Evolutionary conservation across 2,888 invertebrate genomes (phyloP).

Genomic region (Tanypteryx hageni): DNA sequence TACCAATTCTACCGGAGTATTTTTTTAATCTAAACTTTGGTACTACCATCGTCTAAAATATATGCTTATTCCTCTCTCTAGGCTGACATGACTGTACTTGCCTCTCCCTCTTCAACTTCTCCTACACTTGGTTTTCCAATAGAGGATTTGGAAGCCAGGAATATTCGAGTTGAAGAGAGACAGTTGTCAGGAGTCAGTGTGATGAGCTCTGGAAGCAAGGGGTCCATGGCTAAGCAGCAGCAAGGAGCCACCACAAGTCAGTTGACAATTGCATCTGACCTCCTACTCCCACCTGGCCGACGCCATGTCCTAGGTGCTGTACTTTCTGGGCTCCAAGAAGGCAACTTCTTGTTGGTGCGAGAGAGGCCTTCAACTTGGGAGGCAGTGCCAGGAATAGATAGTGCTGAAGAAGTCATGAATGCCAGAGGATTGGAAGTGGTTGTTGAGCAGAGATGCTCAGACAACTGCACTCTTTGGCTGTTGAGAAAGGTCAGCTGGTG

Average conservation of each 20-base stretch:
- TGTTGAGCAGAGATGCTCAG: constrained; percentile 75
- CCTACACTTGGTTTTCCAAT: constrained; percentile 74
- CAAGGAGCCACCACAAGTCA: constrained; percentile 32
- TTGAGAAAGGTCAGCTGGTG: constrained; percentile 75
- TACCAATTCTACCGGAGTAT: no score
- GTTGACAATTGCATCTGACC: constrained; percentile 43
- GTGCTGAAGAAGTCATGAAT: constrained; percentile 74
- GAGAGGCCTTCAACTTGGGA: constrained; percentile 75
- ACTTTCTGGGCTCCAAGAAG: constrained; percentile 75
- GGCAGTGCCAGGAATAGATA: constrained; percentile 72
- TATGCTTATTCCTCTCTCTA: constrained; percentile 77
- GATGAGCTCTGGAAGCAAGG: constrained; percentile 18
- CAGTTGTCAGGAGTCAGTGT: constrained; percentile 48
- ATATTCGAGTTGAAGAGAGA: constrained; percentile 77
- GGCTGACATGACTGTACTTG: constrained; percentile 80
- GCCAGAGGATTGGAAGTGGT: constrained; percentile 77
- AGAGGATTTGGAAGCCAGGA: constrained; percentile 75
- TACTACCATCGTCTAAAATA: no score
- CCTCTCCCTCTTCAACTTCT: constrained; percentile 67
- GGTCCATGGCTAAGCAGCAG: constrained; percentile 26
- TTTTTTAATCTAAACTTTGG: neutral
- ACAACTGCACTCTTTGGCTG: constrained; percentile 78
- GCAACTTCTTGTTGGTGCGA: constrained; percentile 80
- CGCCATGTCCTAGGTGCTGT: constrained; percentile 51
- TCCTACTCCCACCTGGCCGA: constrained; percentile 38